phyloP scores from a whole-genome alignment of 2,113 vertebrate species.

The Seriola quinqueradiata region DNA sequence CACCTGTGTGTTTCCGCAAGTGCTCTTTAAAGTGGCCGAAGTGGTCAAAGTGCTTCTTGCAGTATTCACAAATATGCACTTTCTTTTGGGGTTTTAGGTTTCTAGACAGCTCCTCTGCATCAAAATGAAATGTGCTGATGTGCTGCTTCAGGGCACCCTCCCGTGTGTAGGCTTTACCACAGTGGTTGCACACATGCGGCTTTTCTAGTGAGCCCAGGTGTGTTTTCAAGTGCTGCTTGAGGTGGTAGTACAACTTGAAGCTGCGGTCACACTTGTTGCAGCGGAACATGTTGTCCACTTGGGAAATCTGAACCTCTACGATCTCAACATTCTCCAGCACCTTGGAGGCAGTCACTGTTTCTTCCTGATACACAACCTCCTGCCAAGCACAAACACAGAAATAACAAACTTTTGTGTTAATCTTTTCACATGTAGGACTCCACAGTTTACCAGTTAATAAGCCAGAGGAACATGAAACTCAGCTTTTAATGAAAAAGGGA shows the following conservation, averaged over 20 bases:
- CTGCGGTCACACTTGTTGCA: conserved; percentile 96
- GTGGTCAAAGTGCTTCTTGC: conserved; percentile 97
- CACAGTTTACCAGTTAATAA: neutral
- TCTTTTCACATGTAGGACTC: neutral
- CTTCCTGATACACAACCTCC: conserved; percentile 87
- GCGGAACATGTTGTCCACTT: conserved; percentile 94
- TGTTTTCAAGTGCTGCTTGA: conserved; percentile 98
- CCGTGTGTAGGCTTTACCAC: conserved; percentile 95
- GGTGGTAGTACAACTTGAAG: conserved; percentile 98
- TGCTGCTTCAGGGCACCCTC: conserved; percentile 98
- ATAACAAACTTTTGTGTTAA: neutral
- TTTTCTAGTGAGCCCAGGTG: conserved; percentile 87
- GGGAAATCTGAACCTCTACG: conserved; percentile 98
- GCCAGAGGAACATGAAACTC: neutral
- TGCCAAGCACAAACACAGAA: conserved; percentile 29
- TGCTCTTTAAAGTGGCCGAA: conserved; percentile 99
- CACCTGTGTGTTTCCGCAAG: conserved; percentile 95
- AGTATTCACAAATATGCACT: conserved; percentile 97
- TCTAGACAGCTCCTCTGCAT: conserved; percentile 89
- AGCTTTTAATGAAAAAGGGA: neutral
- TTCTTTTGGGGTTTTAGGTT: conserved; percentile 94
- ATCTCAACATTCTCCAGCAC: conserved; percentile 95
- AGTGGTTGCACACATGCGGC: conserved; percentile 92
- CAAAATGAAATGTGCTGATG: conserved; percentile 92
- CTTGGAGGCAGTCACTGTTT: conserved; percentile 90